Conservation (phyloP, 2,888 invertebrate species). For the Tetheella fluctuosa region DNA sequence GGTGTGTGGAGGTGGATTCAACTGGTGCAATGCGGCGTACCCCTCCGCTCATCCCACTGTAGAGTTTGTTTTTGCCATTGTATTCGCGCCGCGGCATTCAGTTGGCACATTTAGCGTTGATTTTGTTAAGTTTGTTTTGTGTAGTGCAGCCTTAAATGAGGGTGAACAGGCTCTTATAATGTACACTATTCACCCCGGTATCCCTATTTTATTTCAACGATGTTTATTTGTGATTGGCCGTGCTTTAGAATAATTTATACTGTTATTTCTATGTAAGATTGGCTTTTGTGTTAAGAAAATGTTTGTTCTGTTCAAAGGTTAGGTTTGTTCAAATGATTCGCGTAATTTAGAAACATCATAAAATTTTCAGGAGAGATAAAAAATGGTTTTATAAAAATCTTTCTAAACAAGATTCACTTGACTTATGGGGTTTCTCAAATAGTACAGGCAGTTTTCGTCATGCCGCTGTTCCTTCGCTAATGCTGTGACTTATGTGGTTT, state of each 20-base stretch:
- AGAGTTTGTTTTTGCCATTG: constrained; percentile 64
- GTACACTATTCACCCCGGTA: constrained; percentile 37
- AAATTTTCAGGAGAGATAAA: too few species aligned
- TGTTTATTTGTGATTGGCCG: constrained; percentile 41
- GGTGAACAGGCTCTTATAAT: constrained; percentile 43
- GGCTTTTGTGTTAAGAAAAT: neutral
- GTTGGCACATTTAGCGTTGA: constrained; percentile 58
- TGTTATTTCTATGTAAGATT: neutral
- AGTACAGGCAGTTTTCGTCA: too few species aligned
- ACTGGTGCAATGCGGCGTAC: constrained; percentile 83
- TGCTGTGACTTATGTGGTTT: too few species aligned
- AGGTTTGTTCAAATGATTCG: too few species aligned
- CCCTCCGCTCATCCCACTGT: constrained; percentile 63
- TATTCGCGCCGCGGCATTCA: constrained; percentile 46
- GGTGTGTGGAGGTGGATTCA: constrained; percentile 71
- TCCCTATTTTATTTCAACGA: constrained; percentile 20
- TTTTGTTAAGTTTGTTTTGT: constrained; percentile 62
- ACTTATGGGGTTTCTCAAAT: too few species aligned
- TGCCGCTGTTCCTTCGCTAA: too few species aligned
- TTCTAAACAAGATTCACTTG: too few species aligned
- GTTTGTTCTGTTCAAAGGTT: too few species aligned
- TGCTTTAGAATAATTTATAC: neutral
- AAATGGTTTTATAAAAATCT: too few species aligned
- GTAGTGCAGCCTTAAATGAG: constrained; percentile 45
- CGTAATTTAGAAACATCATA: too few species aligned